phyloP scores from a whole-genome alignment of 35 echinoderm and acorn worm species.

The Lytechinus variegatus region DNA sequence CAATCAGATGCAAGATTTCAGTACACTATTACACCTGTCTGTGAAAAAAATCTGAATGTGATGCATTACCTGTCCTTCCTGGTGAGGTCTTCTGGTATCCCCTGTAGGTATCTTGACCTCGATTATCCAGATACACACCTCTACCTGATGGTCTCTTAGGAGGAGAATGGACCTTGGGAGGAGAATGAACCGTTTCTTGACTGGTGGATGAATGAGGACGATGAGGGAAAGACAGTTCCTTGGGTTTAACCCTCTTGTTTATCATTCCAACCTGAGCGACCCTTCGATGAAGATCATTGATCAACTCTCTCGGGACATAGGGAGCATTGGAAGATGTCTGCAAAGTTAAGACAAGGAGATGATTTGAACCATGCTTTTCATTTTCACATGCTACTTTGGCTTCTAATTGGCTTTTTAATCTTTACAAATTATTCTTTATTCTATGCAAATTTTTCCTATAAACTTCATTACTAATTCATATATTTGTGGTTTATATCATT shows the following conservation, averaged over 20 bases:
- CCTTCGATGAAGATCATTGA: slow-evolving; percentile 41
- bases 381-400: neutral
- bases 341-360: neutral
- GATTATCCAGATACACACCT: neutral
- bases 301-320: slow-evolving; percentile 38
- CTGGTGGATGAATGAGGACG: neutral
- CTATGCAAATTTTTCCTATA: no score
- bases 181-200: neutral
- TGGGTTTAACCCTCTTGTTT: neutral
- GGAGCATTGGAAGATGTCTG: neutral
- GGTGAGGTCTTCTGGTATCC: neutral
- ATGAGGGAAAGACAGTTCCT: neutral
- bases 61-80: neutral
- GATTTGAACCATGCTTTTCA: neutral
- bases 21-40: neutral
- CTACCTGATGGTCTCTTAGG: neutral
- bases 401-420: neutral
- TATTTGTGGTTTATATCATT: no score
- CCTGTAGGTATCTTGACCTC: neutral
- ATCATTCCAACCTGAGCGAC: neutral
- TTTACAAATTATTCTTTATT: no score
- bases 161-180: neutral
- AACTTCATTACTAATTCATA: no score
- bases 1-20: neutral
- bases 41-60: neutral